phyloP scores from a whole-genome alignment of 2,797 vertebrate genomes.

The Catostomus latipinnis region DNA sequence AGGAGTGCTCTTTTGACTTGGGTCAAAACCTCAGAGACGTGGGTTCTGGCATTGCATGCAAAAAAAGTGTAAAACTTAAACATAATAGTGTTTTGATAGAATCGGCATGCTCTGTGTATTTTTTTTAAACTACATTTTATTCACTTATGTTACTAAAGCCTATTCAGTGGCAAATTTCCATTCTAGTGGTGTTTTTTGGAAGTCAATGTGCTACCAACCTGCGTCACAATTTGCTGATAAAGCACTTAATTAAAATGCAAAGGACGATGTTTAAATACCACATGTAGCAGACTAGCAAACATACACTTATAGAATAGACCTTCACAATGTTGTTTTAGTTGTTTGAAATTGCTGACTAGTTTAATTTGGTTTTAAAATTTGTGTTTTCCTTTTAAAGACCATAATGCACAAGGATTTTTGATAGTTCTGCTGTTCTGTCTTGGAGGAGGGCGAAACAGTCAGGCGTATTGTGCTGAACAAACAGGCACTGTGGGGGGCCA shows the following conservation, averaged over 20 bases:
- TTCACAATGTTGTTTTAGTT: conserved; percentile 59
- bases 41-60: not conserved
- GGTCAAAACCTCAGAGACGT: no score
- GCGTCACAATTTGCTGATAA: conserved; percentile 55
- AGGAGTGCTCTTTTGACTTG: no score
- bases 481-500: not conserved
- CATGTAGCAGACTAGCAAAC: conserved; percentile 38
- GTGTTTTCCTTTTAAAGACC: conserved; percentile 9
- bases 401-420: not conserved
- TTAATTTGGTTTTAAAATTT: conserved; percentile 60
- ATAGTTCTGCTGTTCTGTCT: not conserved
- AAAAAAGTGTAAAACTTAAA: not conserved
- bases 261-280: conserved; percentile 38
- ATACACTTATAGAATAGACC: conserved; percentile 26
- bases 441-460: not conserved
- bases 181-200: conserved; percentile 21
- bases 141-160: not conserved
- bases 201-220: conserved; percentile 12
- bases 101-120: no score
- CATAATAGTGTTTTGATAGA: not conserved
- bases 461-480: conserved; percentile 11
- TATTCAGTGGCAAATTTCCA: not conserved
- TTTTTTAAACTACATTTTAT: not conserved
- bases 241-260: conserved; percentile 24
- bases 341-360: conserved; percentile 51